Percentiles rank a stretch among this genome's conserved stretches.
Conservation (phyloP, 2,888 invertebrate species). For the Galeopsomyia nigrocyanea region DNA sequence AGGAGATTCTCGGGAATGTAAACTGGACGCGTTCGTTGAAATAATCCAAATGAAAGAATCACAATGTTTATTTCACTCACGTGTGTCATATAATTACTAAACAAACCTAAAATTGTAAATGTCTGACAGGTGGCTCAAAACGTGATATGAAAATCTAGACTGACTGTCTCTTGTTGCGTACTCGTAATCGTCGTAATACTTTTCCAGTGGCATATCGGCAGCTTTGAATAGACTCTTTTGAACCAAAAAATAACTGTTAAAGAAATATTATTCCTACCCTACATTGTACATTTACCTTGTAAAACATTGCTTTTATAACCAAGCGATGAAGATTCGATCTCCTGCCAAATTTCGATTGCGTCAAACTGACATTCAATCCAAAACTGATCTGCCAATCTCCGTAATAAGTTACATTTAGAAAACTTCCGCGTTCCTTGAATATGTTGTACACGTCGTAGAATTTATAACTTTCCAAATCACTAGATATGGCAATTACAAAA, state of each 20-base stretch:
- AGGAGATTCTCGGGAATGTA: slow-evolving; percentile 5
- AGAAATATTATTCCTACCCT: no score
- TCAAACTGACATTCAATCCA: slow-evolving; percentile 22
- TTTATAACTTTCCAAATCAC: slow-evolving; percentile 34
- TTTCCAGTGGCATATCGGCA: slow-evolving; percentile 6
- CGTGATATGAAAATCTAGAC: slow-evolving; percentile 39
- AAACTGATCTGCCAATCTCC: slow-evolving; percentile 49
- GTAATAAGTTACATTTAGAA: slow-evolving; percentile 49
- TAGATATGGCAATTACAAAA: slow-evolving; percentile 49
- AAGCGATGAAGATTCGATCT: slow-evolving; percentile 46
- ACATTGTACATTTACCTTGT: background rate
- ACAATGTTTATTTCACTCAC: no score
- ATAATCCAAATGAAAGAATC: background rate
- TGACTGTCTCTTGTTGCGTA: slow-evolving; percentile 10
- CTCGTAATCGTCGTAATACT: slow-evolving; percentile 38
- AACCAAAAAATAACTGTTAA: no score
- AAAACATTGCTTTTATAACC: slow-evolving; percentile 41
- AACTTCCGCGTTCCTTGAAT: slow-evolving; percentile 49
- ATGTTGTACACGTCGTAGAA: slow-evolving; percentile 55
- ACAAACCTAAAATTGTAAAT: slow-evolving; percentile 53
- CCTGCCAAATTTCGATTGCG: slow-evolving; percentile 32
- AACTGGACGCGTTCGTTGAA: background rate
- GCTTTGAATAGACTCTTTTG: slow-evolving; percentile 25
- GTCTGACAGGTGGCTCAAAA: slow-evolving; percentile 47
- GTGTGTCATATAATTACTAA: background rate